Conservation (phyloP, 2,113 vertebrate species). For the Ochotona princeps region DNA sequence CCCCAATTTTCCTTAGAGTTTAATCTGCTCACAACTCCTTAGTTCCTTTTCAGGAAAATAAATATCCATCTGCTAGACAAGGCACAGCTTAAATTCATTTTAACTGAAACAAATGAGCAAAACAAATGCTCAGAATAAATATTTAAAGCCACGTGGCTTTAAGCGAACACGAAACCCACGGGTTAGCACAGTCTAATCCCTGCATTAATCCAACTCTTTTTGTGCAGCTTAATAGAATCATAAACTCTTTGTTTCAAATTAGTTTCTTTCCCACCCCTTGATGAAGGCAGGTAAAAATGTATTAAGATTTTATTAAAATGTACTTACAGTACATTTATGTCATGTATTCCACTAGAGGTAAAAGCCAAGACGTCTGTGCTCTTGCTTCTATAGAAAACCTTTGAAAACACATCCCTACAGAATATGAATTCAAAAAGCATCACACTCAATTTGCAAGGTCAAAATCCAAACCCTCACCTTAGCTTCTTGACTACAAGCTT, state of each 20-base stretch:
- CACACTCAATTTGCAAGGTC: constrained; percentile 30
- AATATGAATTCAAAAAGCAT: constrained; percentile 50
- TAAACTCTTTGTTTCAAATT: constrained; percentile 63
- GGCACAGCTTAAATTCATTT: neutral
- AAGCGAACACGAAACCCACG: constrained; percentile 2
- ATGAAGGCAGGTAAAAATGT: constrained; percentile 32
- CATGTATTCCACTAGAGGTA: constrained; percentile 61
- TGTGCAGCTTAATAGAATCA: constrained; percentile 64
- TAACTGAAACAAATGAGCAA: constrained; percentile 43
- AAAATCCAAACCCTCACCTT: constrained; percentile 37
- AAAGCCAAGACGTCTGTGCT: constrained; percentile 5
- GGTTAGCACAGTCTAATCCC: constrained; percentile 20
- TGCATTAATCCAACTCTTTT: constrained; percentile 47
- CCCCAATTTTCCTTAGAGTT: neutral
- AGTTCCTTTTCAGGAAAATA: constrained; percentile 41
- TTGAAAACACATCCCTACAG: neutral
- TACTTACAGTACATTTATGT: constrained; percentile 58
- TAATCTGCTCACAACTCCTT: constrained; percentile 69
- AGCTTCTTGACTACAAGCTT: neutral
- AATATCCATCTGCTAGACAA: constrained; percentile 67
- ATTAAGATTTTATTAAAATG: constrained; percentile 59
- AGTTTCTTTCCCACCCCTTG: constrained; percentile 38
- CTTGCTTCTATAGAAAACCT: constrained; percentile 36
- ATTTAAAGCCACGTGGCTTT: neutral
- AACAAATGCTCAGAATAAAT: neutral